A percentile compares a stretch with the other conserved stretches of the same genome.
phyloP scores from a whole-genome alignment of 2,888 invertebrate species.

The Laspeyria flexula region DNA sequence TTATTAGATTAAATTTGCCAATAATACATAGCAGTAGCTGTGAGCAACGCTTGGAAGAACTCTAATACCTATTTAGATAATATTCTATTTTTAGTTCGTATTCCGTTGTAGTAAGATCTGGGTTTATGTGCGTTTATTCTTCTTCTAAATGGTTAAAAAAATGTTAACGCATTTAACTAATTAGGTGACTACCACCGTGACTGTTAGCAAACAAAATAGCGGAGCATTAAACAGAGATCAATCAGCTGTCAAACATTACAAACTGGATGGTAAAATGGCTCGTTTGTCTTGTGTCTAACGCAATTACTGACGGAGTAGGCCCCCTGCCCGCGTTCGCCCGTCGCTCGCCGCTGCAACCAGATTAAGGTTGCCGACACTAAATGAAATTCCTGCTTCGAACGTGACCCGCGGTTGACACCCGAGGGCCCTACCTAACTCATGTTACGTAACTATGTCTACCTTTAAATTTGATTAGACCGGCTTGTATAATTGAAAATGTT shows the following conservation, averaged over 20 bases:
- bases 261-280: slow-evolving; percentile 29
- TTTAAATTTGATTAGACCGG: not conserved
- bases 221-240: slow-evolving; percentile 21
- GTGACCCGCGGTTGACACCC: slow-evolving; percentile 38
- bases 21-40: too few species aligned
- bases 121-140: not conserved
- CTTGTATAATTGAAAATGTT: not conserved
- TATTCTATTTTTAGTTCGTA: too few species aligned
- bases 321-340: not conserved
- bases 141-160: not conserved
- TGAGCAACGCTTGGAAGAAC: too few species aligned
- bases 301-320: slow-evolving; percentile 32
- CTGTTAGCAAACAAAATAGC: slow-evolving; percentile 10
- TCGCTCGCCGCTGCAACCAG: slow-evolving; percentile 34
- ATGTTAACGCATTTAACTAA: too few species aligned
- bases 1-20: too few species aligned
- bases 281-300: slow-evolving; percentile 43
- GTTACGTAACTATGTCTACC: slow-evolving; percentile 9
- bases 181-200: too few species aligned
- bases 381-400: slow-evolving; percentile 58
- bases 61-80: too few species aligned
- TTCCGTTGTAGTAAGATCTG: too few species aligned
- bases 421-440: slow-evolving; percentile 14
- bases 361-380: slow-evolving; percentile 56
- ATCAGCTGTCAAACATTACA: slow-evolving; percentile 42